Conservation (phyloP, 2,113 vertebrate genomes). For the Bolborhynchus lineola region DNA sequence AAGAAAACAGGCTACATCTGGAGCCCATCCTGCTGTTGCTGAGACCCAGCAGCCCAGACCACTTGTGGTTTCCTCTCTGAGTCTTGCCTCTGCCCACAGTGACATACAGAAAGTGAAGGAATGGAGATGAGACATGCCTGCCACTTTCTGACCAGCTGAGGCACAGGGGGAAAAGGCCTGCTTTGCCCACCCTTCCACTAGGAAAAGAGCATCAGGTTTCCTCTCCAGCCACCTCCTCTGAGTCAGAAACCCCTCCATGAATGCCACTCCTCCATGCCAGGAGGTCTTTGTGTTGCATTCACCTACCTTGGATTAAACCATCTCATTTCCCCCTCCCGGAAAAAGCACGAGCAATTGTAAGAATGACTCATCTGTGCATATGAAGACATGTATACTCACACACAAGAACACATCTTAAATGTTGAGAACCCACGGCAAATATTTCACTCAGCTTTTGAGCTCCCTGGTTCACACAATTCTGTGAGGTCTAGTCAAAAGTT, state of each 20-base stretch:
- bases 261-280: background rate
- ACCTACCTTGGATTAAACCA: conserved; percentile 31
- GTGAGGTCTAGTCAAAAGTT: background rate
- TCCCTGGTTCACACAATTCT: background rate
- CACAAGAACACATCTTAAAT: background rate
- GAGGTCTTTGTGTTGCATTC: background rate
- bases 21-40: conserved; percentile 23
- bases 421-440: background rate
- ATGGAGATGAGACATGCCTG: background rate
- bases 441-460: conserved; percentile 36
- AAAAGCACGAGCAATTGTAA: conserved; percentile 46
- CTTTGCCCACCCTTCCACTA: background rate
- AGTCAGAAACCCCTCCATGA: background rate
- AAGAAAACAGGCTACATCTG: conserved; percentile 27
- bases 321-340: conserved; percentile 48
- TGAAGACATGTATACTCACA: conserved; percentile 36
- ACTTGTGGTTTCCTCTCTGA: conserved; percentile 54
- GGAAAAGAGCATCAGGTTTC: background rate
- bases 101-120: conserved; percentile 39
- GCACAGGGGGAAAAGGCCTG: rapidly evolving
- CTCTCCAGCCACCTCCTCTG: background rate
- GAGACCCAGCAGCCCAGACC: background rate
- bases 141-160: background rate
- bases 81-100: conserved; percentile 41
- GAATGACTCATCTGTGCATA: conserved; percentile 55